Percentiles rank a stretch among this genome's conserved stretches.
Evolutionary conservation across 2,888 invertebrate species (phyloP).

Genomic region (Neoaliturus tenellus): DNA sequence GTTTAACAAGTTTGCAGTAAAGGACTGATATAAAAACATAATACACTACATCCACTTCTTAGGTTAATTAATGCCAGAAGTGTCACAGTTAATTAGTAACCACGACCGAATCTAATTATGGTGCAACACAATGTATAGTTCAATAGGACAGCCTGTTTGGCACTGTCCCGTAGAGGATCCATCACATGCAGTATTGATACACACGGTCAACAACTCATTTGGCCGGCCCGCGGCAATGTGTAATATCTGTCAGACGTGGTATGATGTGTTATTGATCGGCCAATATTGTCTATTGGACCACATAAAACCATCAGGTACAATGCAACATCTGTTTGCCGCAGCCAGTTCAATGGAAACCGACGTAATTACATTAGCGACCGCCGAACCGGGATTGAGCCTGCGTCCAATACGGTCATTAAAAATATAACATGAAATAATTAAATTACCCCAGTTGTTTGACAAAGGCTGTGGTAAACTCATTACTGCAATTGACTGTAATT

Average conservation of each 20-base stretch:
- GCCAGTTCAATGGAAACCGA: background rate
- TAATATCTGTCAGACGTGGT: background rate
- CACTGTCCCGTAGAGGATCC: background rate
- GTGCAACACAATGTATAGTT: background rate
- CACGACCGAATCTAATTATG: background rate
- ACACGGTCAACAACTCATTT: constrained; percentile 7
- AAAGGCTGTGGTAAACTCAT: constrained; percentile 4
- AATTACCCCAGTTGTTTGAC: background rate
- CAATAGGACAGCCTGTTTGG: background rate
- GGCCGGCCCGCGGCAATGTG: background rate
- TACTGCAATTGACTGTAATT: constrained; percentile 9
- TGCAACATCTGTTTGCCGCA: background rate
- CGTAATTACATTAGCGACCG: background rate
- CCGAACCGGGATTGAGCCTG: background rate
- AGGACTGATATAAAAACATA: no score
- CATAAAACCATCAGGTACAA: constrained; percentile 12
- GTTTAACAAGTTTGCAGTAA: no score
- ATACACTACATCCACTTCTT: no score
- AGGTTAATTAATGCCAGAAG: no score
- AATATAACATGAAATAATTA: constrained; percentile 14
- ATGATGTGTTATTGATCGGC: constrained; percentile 16
- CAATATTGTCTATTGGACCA: constrained; percentile 16
- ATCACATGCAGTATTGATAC: background rate
- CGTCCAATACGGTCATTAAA: background rate
- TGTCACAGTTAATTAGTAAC: background rate